Evolutionary conservation across 2,888 invertebrate species (phyloP), one percentile per base, ranked within the genome.

Genomic region (Pammene fasciana): DNA sequence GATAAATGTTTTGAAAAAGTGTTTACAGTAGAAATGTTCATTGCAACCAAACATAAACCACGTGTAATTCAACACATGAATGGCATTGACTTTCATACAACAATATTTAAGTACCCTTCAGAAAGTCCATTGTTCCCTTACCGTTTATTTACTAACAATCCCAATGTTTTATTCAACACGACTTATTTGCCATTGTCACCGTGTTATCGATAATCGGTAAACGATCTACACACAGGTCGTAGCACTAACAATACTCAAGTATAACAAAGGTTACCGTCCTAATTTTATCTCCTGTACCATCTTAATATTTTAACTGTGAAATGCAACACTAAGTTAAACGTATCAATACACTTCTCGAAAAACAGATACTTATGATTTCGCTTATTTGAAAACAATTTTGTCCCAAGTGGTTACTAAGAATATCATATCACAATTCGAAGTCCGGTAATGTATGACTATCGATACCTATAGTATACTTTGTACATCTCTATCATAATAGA

Each of bases 131-230:
- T 68, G 64, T 68, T 68, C 64, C 36, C 57, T 14, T 48, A 48
- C 45, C 46, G 52, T 60, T 45, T 60, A 61, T 67, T 67, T 64
- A 59, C 50, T 26, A 61, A 59, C 57, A 64, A 45, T 18, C 11
- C 8, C 34, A 3, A 57, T 65, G 64, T 68, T 65, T 68, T 64
- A 65, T 68, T 68, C 64, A 65, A 57, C 66, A 52, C 56, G 26
- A 11, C 36, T 56, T 50, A 67, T 56, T 59, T 54, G 43, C 68
- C 64, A 64, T 64, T 68, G 68, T 68, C 43, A 52, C 38, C 57
- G 10, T n/a, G 26, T 52, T 68, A 68, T 68, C 64, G 57, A 36
- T 50, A 59, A 59, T 59, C 55, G 57, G 52, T 18, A 46, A 57
- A 46, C 54, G 55, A 46, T 38, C 52, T 67, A 68, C 52, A 59